These are phyloP conservation scores for Euphonia xanthogaster DNA, from an alignment of 2,797 vertebrate genomes.

Conservation along the genomic window DNA sequence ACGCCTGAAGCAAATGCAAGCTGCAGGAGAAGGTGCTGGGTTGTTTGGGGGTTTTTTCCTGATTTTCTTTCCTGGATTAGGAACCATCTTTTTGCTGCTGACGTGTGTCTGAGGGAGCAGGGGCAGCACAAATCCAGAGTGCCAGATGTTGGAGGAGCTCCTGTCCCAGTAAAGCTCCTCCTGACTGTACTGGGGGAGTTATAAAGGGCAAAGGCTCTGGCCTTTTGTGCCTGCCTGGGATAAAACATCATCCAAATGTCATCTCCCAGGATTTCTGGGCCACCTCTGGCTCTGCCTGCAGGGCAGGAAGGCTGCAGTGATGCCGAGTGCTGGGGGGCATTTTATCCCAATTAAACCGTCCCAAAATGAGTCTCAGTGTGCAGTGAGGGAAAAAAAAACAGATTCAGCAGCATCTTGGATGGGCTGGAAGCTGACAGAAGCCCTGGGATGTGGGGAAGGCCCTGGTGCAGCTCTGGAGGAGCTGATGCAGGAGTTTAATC, in stretches of 20 bases:
- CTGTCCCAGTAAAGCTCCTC: not conserved
- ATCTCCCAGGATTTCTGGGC: rapidly evolving
- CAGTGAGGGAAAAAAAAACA: rapidly evolving
- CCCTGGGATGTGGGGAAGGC: not conserved
- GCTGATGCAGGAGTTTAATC: rapidly evolving
- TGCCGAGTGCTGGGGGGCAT: not conserved
- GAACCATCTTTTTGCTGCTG: not conserved
- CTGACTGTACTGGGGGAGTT: rapidly evolving
- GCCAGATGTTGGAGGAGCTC: not conserved
- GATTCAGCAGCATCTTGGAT: rapidly evolving
- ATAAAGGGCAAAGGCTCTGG: not conserved
- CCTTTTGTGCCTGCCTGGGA: not conserved
- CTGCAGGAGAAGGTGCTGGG: not conserved
- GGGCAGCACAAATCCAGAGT: not conserved
- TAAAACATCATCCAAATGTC: not conserved
- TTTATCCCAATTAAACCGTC: not conserved
- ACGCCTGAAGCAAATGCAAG: rapidly evolving
- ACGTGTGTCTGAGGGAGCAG: not conserved
- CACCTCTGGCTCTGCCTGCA: not conserved
- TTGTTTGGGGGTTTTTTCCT: not conserved
- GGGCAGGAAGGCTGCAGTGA: rapidly evolving
- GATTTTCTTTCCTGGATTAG: not conserved
- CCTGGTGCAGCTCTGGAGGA: not conserved
- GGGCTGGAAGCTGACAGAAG: not conserved
- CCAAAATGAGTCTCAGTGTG: rapidly evolving